Base-by-base conservation (phyloP, 2,797 vertebrate genomes). In the Eospalax fontanierii region DNA sequence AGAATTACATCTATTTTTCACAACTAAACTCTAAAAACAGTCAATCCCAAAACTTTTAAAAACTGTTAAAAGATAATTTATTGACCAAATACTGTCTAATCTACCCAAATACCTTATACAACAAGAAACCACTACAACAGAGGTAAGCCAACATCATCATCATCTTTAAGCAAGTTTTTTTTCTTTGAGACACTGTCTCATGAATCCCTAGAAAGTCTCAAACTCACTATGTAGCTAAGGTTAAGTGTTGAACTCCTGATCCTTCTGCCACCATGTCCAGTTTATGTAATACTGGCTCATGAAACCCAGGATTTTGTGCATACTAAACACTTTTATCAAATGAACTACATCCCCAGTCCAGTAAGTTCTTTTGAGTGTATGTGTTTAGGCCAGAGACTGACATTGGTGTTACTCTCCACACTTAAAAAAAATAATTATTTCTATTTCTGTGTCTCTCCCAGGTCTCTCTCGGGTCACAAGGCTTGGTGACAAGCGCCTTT, bases 1-100 rank as follows among this genome's bases (percentile, higher is more conserved):
- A 87, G 18, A 81, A 79, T 61, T 84, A 65, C 0, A 81, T 76
- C 30, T 70, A 65, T n/a, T 95, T 93, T 71, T 93, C 68, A 90
- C 15, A 89, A 83, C 43, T 90, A 93, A 92, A 61, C 65, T 66
- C 50, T 82, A 28, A 40, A 65, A 89, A 28, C 14, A 92, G 30
- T 82, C 78, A 81, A 94, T 54, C 73, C 3, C 54, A n/a, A 82
- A 75, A 66, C 22, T 89, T 61, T 33, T 73, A 92, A 90, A 83
- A 70, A 59, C 24, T 73, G 30, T 73, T 74, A 57, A 61, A 40
- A 75, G 57, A 63, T 68, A 86, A 73, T 70, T 82, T 93, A 93
- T 0, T 81, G 35, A 87, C 54, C 82, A 73, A 24, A 65, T 19
- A 88, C 5, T 33, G 3, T 18, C 71, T 54, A 93, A 28, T 38